phyloP scores from a whole-genome alignment of 2,797 vertebrate genomes.

The Enteromius viviparus region DNA sequence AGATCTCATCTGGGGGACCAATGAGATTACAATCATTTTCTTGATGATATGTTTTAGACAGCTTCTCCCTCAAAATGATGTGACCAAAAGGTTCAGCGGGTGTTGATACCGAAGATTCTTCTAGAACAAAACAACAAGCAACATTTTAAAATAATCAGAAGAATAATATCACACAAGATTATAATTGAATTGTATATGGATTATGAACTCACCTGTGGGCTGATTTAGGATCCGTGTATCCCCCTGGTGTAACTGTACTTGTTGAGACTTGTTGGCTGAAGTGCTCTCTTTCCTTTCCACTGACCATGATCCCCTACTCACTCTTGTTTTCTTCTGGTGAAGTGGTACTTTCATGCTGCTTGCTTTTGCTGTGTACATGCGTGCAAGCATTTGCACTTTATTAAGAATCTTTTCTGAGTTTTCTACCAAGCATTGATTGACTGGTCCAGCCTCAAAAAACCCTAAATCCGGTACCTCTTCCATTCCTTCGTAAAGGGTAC shows the following conservation, averaged over 20 bases:
- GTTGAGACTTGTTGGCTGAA: slow-evolving; percentile 47
- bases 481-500: slow-evolving; percentile 70
- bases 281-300: slow-evolving; percentile 49
- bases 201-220: slow-evolving; percentile 37
- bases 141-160: neutral
- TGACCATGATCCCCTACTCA: slow-evolving; percentile 54
- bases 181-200: slow-evolving; percentile 5
- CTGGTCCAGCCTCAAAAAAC: slow-evolving; percentile 72
- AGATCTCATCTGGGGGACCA: slow-evolving; percentile 65
- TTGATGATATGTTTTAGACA: slow-evolving; percentile 67
- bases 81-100: slow-evolving; percentile 73
- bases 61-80: slow-evolving; percentile 74
- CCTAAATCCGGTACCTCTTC: slow-evolving; percentile 71
- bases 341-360: slow-evolving; percentile 80
- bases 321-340: slow-evolving; percentile 70
- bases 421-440: slow-evolving; percentile 74
- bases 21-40: slow-evolving; percentile 70
- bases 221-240: slow-evolving; percentile 38
- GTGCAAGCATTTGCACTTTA: slow-evolving; percentile 88
- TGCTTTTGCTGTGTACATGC: slow-evolving; percentile 86
- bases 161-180: neutral
- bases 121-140: slow-evolving; percentile 17
- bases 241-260: slow-evolving; percentile 44
- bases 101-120: slow-evolving; percentile 23
- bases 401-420: slow-evolving; percentile 84